Percentiles rank a stretch among this genome's conserved stretches.
These are phyloP conservation scores for Fringilla coelebs DNA, from an alignment of 2,797 vertebrate genomes.

Conservation along the genomic window DNA sequence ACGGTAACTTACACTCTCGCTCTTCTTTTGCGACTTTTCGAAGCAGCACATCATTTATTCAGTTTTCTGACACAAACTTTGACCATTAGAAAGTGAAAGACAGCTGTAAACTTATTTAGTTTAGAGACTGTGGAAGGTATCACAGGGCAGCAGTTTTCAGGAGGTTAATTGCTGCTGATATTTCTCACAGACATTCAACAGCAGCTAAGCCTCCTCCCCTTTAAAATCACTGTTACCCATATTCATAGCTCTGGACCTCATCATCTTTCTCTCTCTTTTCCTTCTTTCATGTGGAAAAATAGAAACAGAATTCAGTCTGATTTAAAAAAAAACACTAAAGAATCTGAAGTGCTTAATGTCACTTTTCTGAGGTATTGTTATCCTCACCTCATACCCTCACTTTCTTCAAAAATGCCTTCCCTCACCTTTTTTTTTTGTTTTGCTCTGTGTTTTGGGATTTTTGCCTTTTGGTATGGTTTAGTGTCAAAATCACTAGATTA, in stretches of 20 bases:
- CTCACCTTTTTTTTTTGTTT: background rate
- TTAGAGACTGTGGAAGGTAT: background rate
- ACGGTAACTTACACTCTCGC: background rate
- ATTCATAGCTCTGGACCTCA: background rate
- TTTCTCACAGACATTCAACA: background rate
- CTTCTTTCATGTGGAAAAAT: background rate
- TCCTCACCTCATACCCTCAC: too few relatives aligned
- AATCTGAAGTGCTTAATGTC: background rate
- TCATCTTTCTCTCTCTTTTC: background rate
- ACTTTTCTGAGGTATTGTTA: background rate
- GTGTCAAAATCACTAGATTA: background rate
- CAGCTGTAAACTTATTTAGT: background rate
- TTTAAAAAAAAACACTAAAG: background rate
- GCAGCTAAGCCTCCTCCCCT: background rate
- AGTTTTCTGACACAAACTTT: background rate
- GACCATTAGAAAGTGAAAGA: background rate
- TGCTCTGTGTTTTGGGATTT: background rate
- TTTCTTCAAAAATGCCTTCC: rapidly evolving
- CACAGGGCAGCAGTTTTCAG: background rate
- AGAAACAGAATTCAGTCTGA: background rate
- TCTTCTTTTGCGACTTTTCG: background rate
- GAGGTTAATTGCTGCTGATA: background rate
- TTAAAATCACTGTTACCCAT: background rate
- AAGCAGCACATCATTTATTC: background rate
- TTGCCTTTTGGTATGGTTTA: background rate